Evolutionary conservation across 1,140 invertebrate species (phyloP).

Genomic region (Asbolus verrucosus): DNA sequence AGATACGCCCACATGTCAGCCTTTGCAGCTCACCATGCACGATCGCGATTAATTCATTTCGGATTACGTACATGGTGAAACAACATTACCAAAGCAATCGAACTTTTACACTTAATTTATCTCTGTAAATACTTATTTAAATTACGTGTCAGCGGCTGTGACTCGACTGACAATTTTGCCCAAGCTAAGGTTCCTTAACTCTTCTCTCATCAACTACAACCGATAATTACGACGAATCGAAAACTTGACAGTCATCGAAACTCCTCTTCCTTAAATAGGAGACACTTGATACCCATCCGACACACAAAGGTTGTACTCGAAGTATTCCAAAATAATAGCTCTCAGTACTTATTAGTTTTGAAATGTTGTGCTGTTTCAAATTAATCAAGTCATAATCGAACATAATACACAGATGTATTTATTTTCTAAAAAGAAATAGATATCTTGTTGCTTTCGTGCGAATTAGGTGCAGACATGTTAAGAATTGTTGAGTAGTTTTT

Average conservation of each 20-base stretch:
- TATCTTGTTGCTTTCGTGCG: no score
- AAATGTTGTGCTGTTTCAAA: no score
- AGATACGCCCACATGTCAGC: slow-evolving; percentile 58
- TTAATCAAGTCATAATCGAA: no score
- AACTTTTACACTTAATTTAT: slow-evolving; percentile 45
- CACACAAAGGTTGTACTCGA: neutral
- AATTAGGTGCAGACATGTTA: no score
- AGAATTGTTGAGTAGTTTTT: no score
- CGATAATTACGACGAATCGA: slow-evolving; percentile 13
- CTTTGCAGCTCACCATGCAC: slow-evolving; percentile 63
- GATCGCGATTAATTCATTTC: slow-evolving; percentile 58
- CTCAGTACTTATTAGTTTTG: no score
- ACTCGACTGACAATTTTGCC: slow-evolving; percentile 35
- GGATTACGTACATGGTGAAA: slow-evolving; percentile 40
- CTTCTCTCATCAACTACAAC: slow-evolving; percentile 13
- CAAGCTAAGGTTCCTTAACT: slow-evolving; percentile 34
- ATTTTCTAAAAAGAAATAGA: no score
- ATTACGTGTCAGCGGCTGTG: slow-evolving; percentile 41
- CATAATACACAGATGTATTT: no score
- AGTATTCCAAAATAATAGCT: neutral
- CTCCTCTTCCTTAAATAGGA: slow-evolving; percentile 26
- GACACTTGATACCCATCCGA: slow-evolving; percentile 4
- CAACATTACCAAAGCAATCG: slow-evolving; percentile 50
- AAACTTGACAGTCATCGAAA: slow-evolving; percentile 11
- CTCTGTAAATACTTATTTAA: slow-evolving; percentile 41